Conservation (phyloP, 2,888 invertebrate species). For the Hololepta plana region DNA sequence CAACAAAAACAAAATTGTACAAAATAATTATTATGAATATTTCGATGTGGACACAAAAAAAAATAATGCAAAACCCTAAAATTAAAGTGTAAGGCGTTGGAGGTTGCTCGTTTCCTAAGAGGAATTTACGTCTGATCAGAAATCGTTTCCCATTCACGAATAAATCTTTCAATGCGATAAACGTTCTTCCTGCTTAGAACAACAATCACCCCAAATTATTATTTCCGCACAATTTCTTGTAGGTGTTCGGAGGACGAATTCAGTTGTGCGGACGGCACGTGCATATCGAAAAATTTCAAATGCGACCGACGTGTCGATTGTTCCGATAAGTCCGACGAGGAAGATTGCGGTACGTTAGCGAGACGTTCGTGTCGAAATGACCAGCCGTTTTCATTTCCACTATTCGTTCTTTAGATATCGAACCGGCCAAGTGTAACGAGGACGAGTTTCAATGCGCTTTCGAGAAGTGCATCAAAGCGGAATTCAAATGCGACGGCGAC, state of each 20-base stretch:
- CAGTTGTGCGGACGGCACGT: constrained; percentile 52
- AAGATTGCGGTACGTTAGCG: constrained; percentile 41
- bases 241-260: constrained; percentile 59
- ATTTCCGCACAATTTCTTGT: constrained; percentile 10
- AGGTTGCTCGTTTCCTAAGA: too few species aligned
- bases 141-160: too few species aligned
- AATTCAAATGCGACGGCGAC: constrained; percentile 69
- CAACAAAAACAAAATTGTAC: too few species aligned
- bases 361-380: not conserved
- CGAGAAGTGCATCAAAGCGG: constrained; percentile 50
- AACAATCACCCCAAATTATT: too few species aligned
- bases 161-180: too few species aligned
- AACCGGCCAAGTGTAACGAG: constrained; percentile 46
- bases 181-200: too few species aligned
- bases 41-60: too few species aligned
- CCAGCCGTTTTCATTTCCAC: not conserved
- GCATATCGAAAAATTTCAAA: constrained; percentile 52
- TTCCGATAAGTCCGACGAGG: constrained; percentile 55
- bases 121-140: too few species aligned
- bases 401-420: constrained; percentile 18
- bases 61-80: too few species aligned
- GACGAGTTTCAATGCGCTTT: constrained; percentile 56
- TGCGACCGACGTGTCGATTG: constrained; percentile 65
- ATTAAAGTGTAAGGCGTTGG: too few species aligned
- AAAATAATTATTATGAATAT: too few species aligned